Evolutionary conservation across 2,888 invertebrate genomes (phyloP), one percentile per base, ranked within the genome.

Genomic region (Chelonus formosanus): DNA sequence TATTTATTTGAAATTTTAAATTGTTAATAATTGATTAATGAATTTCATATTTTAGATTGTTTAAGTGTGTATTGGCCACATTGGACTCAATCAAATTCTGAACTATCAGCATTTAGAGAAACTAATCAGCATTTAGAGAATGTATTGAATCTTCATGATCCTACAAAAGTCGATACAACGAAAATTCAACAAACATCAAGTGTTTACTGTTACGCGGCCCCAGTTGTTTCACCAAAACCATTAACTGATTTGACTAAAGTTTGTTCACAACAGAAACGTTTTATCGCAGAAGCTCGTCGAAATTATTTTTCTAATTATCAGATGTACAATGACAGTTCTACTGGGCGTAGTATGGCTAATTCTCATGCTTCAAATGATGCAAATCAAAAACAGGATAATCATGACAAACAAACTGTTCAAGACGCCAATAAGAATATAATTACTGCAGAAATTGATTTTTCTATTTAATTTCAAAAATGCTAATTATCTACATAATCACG

Each of bases 141-240:
- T 50, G 72, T 79, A 10, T 62, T 80, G 20, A 80, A 80, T 67
- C 53, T 80, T 2, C 71, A 71, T 4, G 58, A 67, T 52, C 0
- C 31, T 40, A 45, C 40, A 59, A 55, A 68, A 52, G 57, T 74
- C 7, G 78, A 81, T 62, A 72, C 76, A 20, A 59, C 78, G 4
- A 82, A 79, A 65, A 64, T 77, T 3, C 75, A 79, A 60, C 78
- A 81, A 57, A 82, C 82, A 0, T 77, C 77, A 35, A 78, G 78
- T 54, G 81, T 82, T 1, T 81, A 79, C 63, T 83, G 81, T 62
- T 81, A 81, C 68, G 73, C 75, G 36, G 75, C 80, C 0, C 83
- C 83, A 1, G 73, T 84, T 7, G 75, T 80, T 32, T 69, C 74
- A 3, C 71, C 73, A 48, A 67, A 54, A 53, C 65, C 67, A 54